Base-by-base conservation (phyloP, 2,113 vertebrate species). In the Pterophyllum scalare region DNA sequence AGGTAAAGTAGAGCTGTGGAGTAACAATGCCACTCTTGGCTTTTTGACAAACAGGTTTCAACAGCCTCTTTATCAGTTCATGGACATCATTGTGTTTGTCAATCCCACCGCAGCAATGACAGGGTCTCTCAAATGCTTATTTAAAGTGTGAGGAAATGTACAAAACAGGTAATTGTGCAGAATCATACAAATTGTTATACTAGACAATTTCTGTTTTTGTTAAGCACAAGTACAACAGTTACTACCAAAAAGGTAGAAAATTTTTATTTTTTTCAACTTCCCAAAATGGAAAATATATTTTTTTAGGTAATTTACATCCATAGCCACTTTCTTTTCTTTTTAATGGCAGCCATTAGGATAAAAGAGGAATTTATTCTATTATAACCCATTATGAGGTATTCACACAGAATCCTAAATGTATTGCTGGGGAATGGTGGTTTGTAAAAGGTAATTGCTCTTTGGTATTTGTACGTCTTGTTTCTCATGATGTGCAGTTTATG, bases 11-110 rank as follows among this genome's bases (percentile, higher is more conserved):
- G 72, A 59, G 31, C n/a, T 80, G 49, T 1, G 0, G 22, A 77
- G 54, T 75, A 77, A 56, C 19, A 86, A 57, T 17, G 31, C 49
- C 14, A 31, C 10, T 77, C n/a, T 33, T 33, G 76, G 59, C 72
- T 58, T 78, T 60, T 60, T 79, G 79, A 92, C 84, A 90, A 88
- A 82, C 81, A 90, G 89, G 79, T 76, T 89, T 88, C 77, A 79
- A 35, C 43, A 20, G 33, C 26, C 49, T 38, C 38, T 82, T 89
- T 49, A 81, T 89, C 77, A 84, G 57, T 88, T 78, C 1, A 31
- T 33, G 20, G 75, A 76, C 85, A 87, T 64, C 8, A 2, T 83
- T 87, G 61, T 60, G 65, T 77, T 82, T 82, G 77, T 74, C 49
- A 54, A 38, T 89, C 82, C 64, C 82, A 65, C 28, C 28, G 79